These are phyloP conservation scores for Artibeus lituratus DNA, from an alignment of 2,797 vertebrate genomes.

Conservation along the genomic window DNA sequence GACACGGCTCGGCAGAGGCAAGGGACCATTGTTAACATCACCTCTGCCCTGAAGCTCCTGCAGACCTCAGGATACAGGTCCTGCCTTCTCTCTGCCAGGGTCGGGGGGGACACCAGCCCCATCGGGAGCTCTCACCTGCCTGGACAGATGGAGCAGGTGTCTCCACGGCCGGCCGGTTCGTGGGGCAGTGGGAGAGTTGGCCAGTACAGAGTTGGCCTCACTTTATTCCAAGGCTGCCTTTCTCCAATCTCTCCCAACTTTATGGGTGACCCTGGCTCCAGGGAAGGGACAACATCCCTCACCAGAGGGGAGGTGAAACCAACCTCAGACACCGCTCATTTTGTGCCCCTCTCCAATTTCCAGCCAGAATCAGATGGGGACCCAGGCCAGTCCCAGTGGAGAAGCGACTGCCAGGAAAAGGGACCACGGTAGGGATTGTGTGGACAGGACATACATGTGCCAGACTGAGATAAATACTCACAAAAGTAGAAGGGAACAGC, in stretches of 20 bases:
- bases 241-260: not conserved
- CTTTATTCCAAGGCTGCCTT: not conserved
- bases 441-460: fast-evolving
- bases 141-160: not conserved
- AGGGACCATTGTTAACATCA: fast-evolving
- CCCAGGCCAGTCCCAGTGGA: fast-evolving
- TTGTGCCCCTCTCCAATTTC: not conserved
- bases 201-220: too few species aligned
- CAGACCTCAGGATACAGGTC: not conserved
- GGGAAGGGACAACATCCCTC: not conserved
- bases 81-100: not conserved
- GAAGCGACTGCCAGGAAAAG: not conserved
- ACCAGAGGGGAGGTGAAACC: not conserved
- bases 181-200: not conserved
- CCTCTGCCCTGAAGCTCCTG: not conserved
- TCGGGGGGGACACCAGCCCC: not conserved
- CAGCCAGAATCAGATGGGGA: not conserved
- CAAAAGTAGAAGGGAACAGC: not conserved
- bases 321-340: too few species aligned
- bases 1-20: not conserved
- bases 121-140: not conserved
- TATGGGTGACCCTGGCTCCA: not conserved
- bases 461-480: too few species aligned
- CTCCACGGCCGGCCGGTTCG: not conserved
- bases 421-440: fast-evolving